Evolutionary conservation across 2,888 invertebrate genomes (phyloP).

Genomic region (Drosophila mimica): DNA sequence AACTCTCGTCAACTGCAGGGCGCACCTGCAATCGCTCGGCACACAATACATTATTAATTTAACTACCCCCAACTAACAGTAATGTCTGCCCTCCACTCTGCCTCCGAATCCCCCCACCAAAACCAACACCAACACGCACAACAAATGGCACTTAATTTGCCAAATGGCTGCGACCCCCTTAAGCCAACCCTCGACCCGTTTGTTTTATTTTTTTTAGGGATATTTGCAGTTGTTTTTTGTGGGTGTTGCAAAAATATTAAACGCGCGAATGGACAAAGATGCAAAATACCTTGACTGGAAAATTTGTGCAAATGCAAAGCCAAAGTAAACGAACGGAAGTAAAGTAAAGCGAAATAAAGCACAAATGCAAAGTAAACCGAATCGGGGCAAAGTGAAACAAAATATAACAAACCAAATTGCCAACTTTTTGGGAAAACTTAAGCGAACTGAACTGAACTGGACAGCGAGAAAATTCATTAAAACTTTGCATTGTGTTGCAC

Average conservation of each 20-base stretch:
- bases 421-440: conserved; percentile 66
- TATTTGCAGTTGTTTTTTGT: conserved; percentile 26
- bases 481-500: conserved; percentile 69
- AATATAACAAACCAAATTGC: conserved; percentile 60
- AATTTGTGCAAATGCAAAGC: conserved; percentile 50
- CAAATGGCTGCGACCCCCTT: conserved; percentile 61
- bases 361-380: conserved; percentile 38
- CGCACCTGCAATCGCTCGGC: conserved; percentile 63
- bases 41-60: conserved; percentile 78
- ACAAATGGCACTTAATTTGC: conserved; percentile 77
- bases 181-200: conserved; percentile 8
- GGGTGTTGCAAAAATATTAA: conserved; percentile 59
- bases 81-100: neutral
- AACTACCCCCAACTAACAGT: conserved; percentile 31
- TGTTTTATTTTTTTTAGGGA: conserved; percentile 5
- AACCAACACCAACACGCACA: conserved; percentile 55
- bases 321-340: conserved; percentile 40
- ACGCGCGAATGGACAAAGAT: conserved; percentile 68
- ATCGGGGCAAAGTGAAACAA: conserved; percentile 23
- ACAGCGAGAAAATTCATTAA: conserved; percentile 73
- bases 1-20: conserved; percentile 44
- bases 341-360: conserved; percentile 48
- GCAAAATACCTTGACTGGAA: conserved; percentile 73
- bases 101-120: neutral
- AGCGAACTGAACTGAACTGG: conserved; percentile 52